Conservation (phyloP, 1,140 invertebrate genomes). For the Eubasilissa regina region DNA sequence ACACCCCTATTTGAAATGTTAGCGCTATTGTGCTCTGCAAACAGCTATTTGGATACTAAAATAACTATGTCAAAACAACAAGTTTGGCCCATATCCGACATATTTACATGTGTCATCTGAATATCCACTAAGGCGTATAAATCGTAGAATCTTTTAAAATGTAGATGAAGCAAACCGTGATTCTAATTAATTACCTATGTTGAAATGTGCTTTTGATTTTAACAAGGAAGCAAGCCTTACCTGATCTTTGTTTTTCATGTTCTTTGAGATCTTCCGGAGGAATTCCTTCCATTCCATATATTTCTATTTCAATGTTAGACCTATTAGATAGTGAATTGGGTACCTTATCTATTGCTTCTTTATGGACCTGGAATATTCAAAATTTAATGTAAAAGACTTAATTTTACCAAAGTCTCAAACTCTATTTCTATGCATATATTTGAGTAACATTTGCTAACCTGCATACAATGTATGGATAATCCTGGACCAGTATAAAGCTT, state of each 20-base stretch:
- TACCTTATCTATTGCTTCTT: slow-evolving; percentile 99
- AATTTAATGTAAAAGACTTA: not conserved
- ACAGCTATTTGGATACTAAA: too few species aligned
- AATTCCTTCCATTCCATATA: slow-evolving; percentile 99
- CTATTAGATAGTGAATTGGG: slow-evolving; percentile 98
- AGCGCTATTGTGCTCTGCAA: too few species aligned
- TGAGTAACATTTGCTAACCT: slow-evolving; percentile 76
- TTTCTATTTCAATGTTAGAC: slow-evolving; percentile 99
- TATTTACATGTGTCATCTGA: too few species aligned
- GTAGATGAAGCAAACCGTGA: too few species aligned
- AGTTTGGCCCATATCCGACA: too few species aligned
- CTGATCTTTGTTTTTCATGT: slow-evolving; percentile 91
- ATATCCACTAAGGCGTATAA: too few species aligned
- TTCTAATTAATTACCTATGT: too few species aligned
- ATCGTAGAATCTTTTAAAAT: too few species aligned
- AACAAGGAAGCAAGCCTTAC: slow-evolving; percentile 64
- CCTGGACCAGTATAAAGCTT: slow-evolving; percentile 99
- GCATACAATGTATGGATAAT: slow-evolving; percentile 99
- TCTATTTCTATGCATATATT: not conserved
- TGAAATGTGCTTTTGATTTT: not conserved
- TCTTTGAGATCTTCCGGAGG: slow-evolving; percentile 95
- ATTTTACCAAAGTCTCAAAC: not conserved
- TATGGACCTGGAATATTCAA: slow-evolving; percentile 88
- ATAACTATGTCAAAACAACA: too few species aligned
- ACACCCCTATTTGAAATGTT: too few species aligned